Conservation (phyloP, 2,797 vertebrate genomes). For the Mico argentatus region DNA sequence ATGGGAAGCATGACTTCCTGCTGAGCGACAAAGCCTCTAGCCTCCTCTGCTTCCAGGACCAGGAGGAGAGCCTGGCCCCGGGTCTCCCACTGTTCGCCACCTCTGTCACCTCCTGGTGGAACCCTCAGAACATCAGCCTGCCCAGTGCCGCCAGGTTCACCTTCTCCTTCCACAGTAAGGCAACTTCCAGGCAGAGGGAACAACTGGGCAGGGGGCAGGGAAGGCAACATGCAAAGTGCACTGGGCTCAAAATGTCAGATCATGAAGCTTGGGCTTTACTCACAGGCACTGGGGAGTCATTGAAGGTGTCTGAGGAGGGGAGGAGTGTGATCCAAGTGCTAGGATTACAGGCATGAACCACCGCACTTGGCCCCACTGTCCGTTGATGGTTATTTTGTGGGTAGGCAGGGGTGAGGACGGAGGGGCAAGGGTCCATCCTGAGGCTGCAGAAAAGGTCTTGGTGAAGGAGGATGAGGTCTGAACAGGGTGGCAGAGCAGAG, state of each 20-base stretch:
- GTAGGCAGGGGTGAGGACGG: not conserved
- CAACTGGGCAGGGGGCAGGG: not conserved
- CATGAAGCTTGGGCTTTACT: not conserved
- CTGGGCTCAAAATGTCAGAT: not conserved
- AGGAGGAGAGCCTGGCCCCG: fast-evolving
- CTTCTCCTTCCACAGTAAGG: constrained; percentile 77
- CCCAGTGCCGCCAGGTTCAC: not conserved
- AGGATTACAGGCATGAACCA: not conserved
- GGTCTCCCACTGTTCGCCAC: constrained; percentile 25
- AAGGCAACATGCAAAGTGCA: fast-evolving
- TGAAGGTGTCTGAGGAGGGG: not conserved
- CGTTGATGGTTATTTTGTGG: not conserved
- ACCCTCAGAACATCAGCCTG: constrained; percentile 76
- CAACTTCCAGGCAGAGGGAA: not conserved
- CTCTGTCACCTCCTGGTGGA: constrained; percentile 77
- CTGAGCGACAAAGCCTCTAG: constrained; percentile 54
- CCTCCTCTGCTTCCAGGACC: constrained; percentile 58
- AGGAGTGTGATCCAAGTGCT: not conserved
- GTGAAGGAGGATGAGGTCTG: not conserved
- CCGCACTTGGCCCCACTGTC: not conserved
- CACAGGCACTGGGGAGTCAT: not conserved
- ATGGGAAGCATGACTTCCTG: constrained; percentile 65
- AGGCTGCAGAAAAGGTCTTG: not conserved
- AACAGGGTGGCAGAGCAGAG: not conserved
- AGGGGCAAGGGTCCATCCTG: not conserved